These are phyloP conservation scores for Aethes cnicana DNA, from an alignment of 2,888 invertebrate species.

Conservation along the genomic window DNA sequence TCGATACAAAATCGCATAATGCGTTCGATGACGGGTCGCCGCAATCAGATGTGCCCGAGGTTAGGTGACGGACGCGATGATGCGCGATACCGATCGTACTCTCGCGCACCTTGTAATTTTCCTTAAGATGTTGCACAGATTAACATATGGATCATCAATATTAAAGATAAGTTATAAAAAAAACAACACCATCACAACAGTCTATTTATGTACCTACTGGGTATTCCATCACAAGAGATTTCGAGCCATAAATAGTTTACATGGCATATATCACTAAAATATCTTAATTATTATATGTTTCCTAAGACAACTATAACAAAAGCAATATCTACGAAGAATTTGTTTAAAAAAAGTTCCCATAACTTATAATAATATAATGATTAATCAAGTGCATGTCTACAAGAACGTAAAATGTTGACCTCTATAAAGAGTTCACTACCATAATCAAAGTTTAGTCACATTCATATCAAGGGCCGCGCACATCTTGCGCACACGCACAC, in stretches of 20 bases:
- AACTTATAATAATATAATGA: no score
- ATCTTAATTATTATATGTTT: no score
- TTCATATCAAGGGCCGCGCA: constrained; percentile 77
- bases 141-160: background rate
- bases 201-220: no score
- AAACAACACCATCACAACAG: no score
- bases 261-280: no score
- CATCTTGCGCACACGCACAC: constrained; percentile 54
- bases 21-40: constrained; percentile 55
- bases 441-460: constrained; percentile 82
- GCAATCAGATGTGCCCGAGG: constrained; percentile 66
- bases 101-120: constrained; percentile 62
- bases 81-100: constrained; percentile 61
- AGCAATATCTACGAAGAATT: no score
- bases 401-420: constrained; percentile 49
- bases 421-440: constrained; percentile 75
- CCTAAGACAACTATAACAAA: no score
- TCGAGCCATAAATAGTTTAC: no score
- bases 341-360: no score
- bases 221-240: no score
- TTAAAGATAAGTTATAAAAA: background rate
- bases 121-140: constrained; percentile 36
- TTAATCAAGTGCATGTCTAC: constrained; percentile 23
- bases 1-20: constrained; percentile 66
- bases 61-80: constrained; percentile 67